Evolutionary conservation across 2,797 vertebrate genomes (phyloP), one percentile per base, ranked within the genome.

Genomic region (Buceros bicornis): DNA sequence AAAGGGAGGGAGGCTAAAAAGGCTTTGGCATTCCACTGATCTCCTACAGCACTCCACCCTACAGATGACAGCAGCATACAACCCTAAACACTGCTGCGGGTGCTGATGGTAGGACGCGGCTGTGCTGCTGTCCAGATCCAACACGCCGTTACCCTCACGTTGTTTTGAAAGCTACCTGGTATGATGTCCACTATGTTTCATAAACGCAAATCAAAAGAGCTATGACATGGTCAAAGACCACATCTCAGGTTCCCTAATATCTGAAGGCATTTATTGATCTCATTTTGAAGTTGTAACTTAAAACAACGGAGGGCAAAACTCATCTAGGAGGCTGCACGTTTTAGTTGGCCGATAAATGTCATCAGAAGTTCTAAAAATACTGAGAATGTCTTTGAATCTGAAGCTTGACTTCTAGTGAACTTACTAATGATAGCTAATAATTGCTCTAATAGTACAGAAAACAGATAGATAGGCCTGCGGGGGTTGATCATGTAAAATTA

Each of bases 71-170:
- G 37, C 37, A 40, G 37, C 37, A 40, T 12, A 40, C 12, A 12
- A 40, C 37, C 37, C 31, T 26, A 33, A 58, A 17, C 25, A n/a
- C 18, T 45, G 50, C 47, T 16, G 24, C 28, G 40, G 26, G 40
- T 6, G 10, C 51, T 47, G 70, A 37, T 8, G 33, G 64, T 4
- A 28, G 56, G 80, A 74, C 2, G 1, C 6, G 31, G 20, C 43
- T 57, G 16, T 56, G 47, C 61, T 45, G 60, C 48, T 62, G 24
- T 54, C 47, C 42, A 33, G 14, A 50, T 26, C 11, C 17, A 54
- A 28, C 22, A 8, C 2, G 8, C 4, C 43, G 24, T 50, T 65
- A 47, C 16, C 10, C 10, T 65, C 19, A 33, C 1, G 0, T 4
- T 64, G 51, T 18, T 54, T 37, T 20, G 16, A 60, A 65, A 58